phyloP scores from a whole-genome alignment of 2,797 vertebrate genomes.

The Silurus lanzhouensis region DNA sequence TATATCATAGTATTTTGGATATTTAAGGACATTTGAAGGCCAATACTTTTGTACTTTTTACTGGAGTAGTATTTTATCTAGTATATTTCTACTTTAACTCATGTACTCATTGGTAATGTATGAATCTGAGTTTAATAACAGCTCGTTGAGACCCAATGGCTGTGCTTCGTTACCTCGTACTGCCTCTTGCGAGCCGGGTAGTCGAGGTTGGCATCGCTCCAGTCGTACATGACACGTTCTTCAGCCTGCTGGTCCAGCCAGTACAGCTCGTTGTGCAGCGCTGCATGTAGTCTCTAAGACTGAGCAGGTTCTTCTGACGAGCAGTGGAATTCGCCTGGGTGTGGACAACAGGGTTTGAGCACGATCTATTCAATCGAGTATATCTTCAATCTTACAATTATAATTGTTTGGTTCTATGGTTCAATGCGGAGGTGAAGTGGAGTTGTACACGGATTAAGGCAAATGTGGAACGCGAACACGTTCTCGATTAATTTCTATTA shows the following conservation, averaged over 20 bases:
- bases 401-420: not conserved
- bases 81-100: no score
- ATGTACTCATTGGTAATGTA: not conserved
- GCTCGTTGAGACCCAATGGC: not conserved
- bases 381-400: not conserved
- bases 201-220: slow-evolving; percentile 92
- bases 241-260: slow-evolving; percentile 97
- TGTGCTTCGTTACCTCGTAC: slow-evolving; percentile 81
- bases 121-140: not conserved
- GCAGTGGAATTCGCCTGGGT: slow-evolving; percentile 73
- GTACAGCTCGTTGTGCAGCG: slow-evolving; percentile 96
- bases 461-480: not conserved
- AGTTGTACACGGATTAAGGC: not conserved
- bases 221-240: slow-evolving; percentile 89
- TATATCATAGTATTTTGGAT: no score
- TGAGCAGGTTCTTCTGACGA: slow-evolving; percentile 87
- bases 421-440: not conserved
- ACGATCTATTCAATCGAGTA: no score
- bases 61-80: no score
- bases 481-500: not conserved
- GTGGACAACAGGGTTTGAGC: not conserved
- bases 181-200: slow-evolving; percentile 90
- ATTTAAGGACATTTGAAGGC: no score
- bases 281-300: slow-evolving; percentile 94
- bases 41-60: no score